phyloP scores from a whole-genome alignment of 1,140 invertebrate genomes.

The Vanessa tameamea region DNA sequence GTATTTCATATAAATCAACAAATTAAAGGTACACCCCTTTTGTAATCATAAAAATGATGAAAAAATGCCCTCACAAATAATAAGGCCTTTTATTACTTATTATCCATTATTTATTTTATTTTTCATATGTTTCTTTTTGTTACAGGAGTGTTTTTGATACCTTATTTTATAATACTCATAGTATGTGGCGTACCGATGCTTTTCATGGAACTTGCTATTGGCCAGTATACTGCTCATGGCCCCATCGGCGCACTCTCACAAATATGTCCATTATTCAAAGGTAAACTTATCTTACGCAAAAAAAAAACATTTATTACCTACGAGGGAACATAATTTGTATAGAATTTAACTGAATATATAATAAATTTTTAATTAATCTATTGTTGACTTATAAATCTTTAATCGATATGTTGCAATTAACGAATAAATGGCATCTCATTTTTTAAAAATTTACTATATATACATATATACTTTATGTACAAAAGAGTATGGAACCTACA shows the following conservation, averaged over 20 bases:
- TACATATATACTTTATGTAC: no score
- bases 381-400: no score
- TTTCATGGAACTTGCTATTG: slow-evolving; percentile 92
- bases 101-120: background rate
- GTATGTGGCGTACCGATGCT: slow-evolving; percentile 90
- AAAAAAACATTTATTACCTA: slow-evolving; percentile 1
- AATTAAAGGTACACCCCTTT: no score
- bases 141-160: slow-evolving; percentile 91
- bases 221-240: slow-evolving; percentile 90
- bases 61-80: no score
- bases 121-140: slow-evolving; percentile 41
- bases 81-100: background rate
- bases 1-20: no score
- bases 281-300: slow-evolving; percentile 75
- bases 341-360: background rate
- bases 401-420: no score
- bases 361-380: background rate
- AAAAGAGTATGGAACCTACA: no score
- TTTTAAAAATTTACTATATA: no score
- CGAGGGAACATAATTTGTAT: slow-evolving; percentile 6
- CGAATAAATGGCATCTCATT: no score
- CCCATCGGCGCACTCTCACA: slow-evolving; percentile 91
- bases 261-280: slow-evolving; percentile 92
- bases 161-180: slow-evolving; percentile 90
- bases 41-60: no score